Evolutionary conservation across 2,113 vertebrate species (phyloP).

Genomic region (Fulmarus glacialis): DNA sequence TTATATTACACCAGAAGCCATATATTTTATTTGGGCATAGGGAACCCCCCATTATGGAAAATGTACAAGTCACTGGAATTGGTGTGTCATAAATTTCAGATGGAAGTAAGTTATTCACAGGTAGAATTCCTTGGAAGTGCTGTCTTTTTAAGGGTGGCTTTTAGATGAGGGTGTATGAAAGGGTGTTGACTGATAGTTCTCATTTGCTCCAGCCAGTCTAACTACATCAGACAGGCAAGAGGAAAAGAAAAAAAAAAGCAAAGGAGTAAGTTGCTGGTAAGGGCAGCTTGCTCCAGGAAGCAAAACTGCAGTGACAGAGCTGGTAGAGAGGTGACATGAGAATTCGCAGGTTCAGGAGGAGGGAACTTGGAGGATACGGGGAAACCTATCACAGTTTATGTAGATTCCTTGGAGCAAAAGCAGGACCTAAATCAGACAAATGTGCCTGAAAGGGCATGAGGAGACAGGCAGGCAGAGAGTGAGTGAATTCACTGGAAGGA

Average conservation of each 20-base stretch:
- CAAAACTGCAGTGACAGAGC: neutral
- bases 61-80: neutral
- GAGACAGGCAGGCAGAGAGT: neutral
- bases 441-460: neutral
- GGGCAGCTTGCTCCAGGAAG: neutral
- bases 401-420: neutral
- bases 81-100: neutral
- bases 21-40: neutral
- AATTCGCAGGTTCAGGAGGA: neutral
- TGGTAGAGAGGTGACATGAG: neutral
- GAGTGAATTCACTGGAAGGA: neutral
- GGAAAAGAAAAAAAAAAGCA: neutral
- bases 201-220: neutral
- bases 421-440: neutral
- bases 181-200: neutral
- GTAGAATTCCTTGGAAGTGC: neutral
- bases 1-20: neutral
- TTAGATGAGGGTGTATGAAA: neutral
- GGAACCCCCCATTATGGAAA: neutral
- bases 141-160: neutral
- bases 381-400: neutral
- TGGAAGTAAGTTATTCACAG: neutral
- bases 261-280: neutral
- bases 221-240: neutral
- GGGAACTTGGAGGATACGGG: neutral